Percentiles rank a stretch among this genome's conserved stretches.
Evolutionary conservation across 2,797 vertebrate species (phyloP).

Genomic region (Natrix natrix): DNA sequence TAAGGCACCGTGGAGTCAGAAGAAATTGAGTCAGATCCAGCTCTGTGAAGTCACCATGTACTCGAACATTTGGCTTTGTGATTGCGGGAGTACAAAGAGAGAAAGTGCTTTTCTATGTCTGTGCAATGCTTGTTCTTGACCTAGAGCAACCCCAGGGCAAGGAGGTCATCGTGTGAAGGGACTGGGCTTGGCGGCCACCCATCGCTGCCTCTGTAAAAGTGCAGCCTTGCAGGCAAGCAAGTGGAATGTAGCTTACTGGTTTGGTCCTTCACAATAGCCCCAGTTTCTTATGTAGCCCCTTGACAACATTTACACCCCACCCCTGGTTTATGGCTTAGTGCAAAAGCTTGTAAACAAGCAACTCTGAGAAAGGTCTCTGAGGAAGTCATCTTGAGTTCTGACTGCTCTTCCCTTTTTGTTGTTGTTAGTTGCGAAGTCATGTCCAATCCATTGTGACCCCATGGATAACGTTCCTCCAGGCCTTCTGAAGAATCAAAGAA

Average conservation of each 20-base stretch:
- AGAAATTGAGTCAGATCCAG: not conserved
- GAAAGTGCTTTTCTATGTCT: not conserved
- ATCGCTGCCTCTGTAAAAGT: not conserved
- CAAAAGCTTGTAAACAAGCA: not conserved
- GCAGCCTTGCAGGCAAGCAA: not conserved
- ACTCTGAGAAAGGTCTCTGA: not conserved
- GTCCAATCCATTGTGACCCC: no score
- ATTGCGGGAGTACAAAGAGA: not conserved
- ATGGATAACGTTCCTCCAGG: no score
- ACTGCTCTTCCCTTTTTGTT: not conserved
- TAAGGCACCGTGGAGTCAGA: accelerated
- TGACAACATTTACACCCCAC: not conserved
- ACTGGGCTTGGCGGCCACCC: not conserved
- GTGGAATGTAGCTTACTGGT: not conserved
- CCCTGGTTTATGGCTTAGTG: not conserved
- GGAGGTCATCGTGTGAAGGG: not conserved
- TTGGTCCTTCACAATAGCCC: not conserved
- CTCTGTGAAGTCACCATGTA: not conserved
- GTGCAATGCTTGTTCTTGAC: not conserved
- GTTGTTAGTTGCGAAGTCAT: no score
- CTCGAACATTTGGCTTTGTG: not conserved
- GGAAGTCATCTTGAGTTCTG: not conserved
- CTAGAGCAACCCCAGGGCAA: not conserved
- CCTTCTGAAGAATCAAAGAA: not conserved
- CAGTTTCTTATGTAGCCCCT: not conserved